Evolutionary conservation across 2,797 vertebrate species (phyloP).

Genomic region (Anguilla megastoma): DNA sequence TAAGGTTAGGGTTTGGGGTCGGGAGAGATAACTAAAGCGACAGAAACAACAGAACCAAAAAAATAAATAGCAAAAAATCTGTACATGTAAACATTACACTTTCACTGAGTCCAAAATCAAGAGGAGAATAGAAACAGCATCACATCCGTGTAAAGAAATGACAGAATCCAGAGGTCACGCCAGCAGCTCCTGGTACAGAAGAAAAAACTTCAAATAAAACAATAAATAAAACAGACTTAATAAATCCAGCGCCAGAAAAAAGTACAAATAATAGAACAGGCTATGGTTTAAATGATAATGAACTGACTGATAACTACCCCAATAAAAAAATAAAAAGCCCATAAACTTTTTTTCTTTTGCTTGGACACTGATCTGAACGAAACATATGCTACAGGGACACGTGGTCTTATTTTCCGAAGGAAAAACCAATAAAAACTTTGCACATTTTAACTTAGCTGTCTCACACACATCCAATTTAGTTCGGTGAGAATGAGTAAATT

Average conservation of each 20-base stretch:
- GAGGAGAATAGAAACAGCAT: conserved; percentile 93
- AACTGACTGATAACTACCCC: conserved; percentile 71
- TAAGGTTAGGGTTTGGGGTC: conserved; percentile 30
- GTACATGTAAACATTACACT: conserved; percentile 99
- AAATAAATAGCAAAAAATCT: conserved; percentile 78
- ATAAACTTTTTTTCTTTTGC: conserved; percentile 60
- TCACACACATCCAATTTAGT: not conserved
- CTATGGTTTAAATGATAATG: conserved; percentile 74
- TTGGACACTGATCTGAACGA: not conserved
- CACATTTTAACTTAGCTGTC: not conserved
- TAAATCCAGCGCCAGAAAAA: conserved; percentile 77
- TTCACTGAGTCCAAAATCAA: conserved; percentile 99
- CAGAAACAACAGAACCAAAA: conserved; percentile 41
- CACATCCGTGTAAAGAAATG: conserved; percentile 96
- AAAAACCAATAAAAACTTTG: not conserved
- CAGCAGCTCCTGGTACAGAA: conserved; percentile 77
- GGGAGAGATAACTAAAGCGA: conserved; percentile 32
- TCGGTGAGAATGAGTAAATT: not conserved
- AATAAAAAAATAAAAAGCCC: conserved; percentile 71
- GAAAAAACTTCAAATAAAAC: conserved; percentile 71
- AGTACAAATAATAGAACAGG: conserved; percentile 75
- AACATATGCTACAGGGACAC: not conserved
- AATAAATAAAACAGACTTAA: conserved; percentile 72
- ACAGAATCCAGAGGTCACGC: conserved; percentile 70
- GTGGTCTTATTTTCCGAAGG: not conserved